Evolutionary conservation across 2,797 vertebrate species (phyloP), one percentile per base, ranked within the genome.

Genomic region (Sus cebifrons): DNA sequence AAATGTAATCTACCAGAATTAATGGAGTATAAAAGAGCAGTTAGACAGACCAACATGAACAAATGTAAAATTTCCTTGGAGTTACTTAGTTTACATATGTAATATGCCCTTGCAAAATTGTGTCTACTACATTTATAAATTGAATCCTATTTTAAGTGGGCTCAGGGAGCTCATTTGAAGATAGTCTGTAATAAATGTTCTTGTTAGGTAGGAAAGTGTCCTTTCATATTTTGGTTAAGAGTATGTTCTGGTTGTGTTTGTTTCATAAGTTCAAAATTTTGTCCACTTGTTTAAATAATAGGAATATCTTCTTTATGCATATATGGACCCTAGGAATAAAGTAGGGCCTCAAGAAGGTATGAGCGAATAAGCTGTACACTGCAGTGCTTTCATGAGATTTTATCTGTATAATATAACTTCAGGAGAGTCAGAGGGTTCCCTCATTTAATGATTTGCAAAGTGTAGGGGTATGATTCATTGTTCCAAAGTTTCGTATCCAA

Each of bases 181-280:
- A 95, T 81, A 49, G 64, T 29, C 27, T 86, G 5, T 67, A 70
- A 54, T 49, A 52, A 71, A 3, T 90, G 14, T 56, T 83, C 40
- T 64, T 94, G 23, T 65, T 91, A 73, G 58, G 9, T 75, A 75
- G 54, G 6, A 64, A 92, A 71, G 67, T 68, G 15, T 32, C 25
- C 20, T 86, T 78, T 87, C 14, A 73, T 44, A 83, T n/a, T 91
- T 84, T 82, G 74, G 23, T 86, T 84, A 15, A 84, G 87, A 93
- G 23, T 90, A 29, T 60, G 64, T 95, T 96, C 20, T 67, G 23
- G 68, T 94, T 79, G 27, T 78, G 56, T 89, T 95, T 87, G 85
- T 96, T 96, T 81, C 27, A 5, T 73, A 84, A 93, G 23, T 96
- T 83, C 3, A 64, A 68, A 83, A 14, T 81, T 82, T 96, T 95